phyloP scores from a whole-genome alignment of 2,113 vertebrate genomes.

The Pipra filicauda region DNA sequence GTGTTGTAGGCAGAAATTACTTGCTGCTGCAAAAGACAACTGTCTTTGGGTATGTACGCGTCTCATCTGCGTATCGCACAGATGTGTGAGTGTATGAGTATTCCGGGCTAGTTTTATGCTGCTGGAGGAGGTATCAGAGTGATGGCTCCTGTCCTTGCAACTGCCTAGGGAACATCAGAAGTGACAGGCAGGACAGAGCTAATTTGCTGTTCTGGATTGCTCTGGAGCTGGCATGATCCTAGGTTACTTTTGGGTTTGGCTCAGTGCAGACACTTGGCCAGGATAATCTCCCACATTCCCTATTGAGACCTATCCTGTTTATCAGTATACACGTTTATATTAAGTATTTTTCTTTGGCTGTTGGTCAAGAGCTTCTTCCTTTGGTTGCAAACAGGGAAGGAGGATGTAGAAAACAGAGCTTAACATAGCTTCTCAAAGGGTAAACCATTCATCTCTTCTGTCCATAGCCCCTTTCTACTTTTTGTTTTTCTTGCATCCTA shows the following conservation, averaged over 20 bases:
- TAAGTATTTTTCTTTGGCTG: not conserved
- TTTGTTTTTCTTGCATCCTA: not conserved
- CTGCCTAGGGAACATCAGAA: not conserved
- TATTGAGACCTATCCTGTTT: not conserved
- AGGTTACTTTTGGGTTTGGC: not conserved
- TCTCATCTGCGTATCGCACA: not conserved
- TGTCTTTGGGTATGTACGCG: not conserved
- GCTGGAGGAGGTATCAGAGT: not conserved
- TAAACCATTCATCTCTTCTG: not conserved
- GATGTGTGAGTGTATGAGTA: not conserved
- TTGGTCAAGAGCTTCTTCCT: conserved; percentile 21
- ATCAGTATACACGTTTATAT: not conserved
- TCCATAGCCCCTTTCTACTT: not conserved
- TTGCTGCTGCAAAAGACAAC: not conserved
- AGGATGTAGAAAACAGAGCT: not conserved
- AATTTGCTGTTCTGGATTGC: not conserved
- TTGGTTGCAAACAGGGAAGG: not conserved
- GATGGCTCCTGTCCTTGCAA: not conserved
- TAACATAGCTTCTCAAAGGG: not conserved
- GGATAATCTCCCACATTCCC: not conserved
- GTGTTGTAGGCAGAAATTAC: not conserved
- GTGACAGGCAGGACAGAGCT: not conserved
- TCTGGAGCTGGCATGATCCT: not conserved
- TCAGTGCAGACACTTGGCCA: not conserved
- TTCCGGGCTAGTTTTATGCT: not conserved